Evolutionary conservation across 1,140 invertebrate genomes (phyloP), one percentile per base, ranked within the genome.

Genomic region (Condylostylus longicornis): DNA sequence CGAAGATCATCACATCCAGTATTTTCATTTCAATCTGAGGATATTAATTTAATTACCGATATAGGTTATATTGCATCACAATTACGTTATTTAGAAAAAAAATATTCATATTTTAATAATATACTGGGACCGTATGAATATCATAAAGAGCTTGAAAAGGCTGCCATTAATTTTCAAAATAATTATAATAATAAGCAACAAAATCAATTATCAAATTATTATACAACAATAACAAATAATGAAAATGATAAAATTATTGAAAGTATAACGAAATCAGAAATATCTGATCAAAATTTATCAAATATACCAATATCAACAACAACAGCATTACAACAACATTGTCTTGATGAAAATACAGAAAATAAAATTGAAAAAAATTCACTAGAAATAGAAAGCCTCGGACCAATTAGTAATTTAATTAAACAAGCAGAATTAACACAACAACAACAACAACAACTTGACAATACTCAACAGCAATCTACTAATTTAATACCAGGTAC

Each of bases 1-100:
- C n/a, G n/a, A n/a, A n/a, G n/a, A n/a, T n/a, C n/a, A n/a, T n/a
- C n/a, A n/a, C n/a, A n/a, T n/a, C n/a, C n/a, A n/a, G n/a, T n/a
- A n/a, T n/a, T n/a, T n/a, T n/a, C n/a, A n/a, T n/a, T n/a, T n/a
- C n/a, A n/a, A n/a, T n/a, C n/a, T n/a, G n/a, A n/a, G n/a, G 55
- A 58, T 52, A 54, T 56, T 12, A 49, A 52, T 18, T 25, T 58
- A 29, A 34, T 58, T 33, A 49, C 49, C 4, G 52, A 56, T 25
- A 56, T 58, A 30, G 55, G 55, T 35, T 58, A 56, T 17, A 58
- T 58, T 40, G 55, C 55, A 9, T 58, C 55, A 5, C 37, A 53
- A 0, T 51, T 58, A 13, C 55, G 55, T 12, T 48, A 49, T 12
- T 31, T 58, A 31, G 44, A 51, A n/a, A 51, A 54, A 31, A 51